Percentiles rank a stretch among this genome's conserved stretches.
Evolutionary conservation across 2,113 vertebrate species (phyloP).

Genomic region (Loxodonta africana): DNA sequence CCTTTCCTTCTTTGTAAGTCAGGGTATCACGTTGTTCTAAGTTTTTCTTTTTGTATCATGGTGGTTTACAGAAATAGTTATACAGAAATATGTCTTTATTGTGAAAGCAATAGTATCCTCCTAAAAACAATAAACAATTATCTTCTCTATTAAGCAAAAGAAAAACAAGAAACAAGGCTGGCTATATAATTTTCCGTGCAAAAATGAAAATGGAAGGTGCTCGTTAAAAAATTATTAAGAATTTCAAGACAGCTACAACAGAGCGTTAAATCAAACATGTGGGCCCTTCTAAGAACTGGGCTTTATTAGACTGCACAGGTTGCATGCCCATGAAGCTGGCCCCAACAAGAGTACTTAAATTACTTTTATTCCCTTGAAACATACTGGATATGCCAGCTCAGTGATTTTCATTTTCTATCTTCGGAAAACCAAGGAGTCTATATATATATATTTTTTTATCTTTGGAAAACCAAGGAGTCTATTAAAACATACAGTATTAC

Average conservation of each 20-base stretch:
- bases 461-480: not conserved
- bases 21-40: not conserved
- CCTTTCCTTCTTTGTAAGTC: not conserved
- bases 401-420: not conserved
- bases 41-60: not conserved
- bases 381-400: not conserved
- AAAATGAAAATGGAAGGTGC: not conserved
- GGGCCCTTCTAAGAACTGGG: too few relatives aligned
- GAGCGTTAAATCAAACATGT: not conserved
- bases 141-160: not conserved
- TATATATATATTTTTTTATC: too few relatives aligned
- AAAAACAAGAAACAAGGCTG: not conserved
- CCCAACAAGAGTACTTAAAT: not conserved
- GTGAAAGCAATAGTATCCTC: not conserved
- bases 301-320: not conserved
- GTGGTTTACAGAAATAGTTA: not conserved
- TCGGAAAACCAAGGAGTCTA: not conserved
- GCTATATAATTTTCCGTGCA: not conserved
- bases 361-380: not conserved
- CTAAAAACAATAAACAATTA: not conserved
- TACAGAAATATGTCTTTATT: not conserved
- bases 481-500: not conserved
- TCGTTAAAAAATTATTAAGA: not conserved
- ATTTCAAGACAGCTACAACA: not conserved
- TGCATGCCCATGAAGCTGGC: not conserved